A percentile compares a stretch with the other conserved stretches of the same genome.
Evolutionary conservation across 2,113 vertebrate species (phyloP).

Genomic region (Plectropomus leopardus): DNA sequence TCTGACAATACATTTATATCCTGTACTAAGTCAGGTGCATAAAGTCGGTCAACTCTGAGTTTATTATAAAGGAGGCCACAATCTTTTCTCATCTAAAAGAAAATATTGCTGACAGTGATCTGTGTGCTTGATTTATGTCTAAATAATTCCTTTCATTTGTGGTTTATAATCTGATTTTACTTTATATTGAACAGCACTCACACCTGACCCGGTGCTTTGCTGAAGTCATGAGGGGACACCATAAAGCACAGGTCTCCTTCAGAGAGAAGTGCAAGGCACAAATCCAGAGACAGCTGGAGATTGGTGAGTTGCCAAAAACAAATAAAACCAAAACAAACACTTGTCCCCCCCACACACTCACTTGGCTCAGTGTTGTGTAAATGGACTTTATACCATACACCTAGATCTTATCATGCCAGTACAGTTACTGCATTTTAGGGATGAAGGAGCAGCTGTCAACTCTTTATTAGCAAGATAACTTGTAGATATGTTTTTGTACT

Average conservation of each 20-base stretch:
- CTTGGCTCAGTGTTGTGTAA: slow-evolving; percentile 7
- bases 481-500: not conserved
- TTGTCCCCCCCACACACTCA: not conserved
- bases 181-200: slow-evolving; percentile 83
- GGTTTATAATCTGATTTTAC: not conserved
- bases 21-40: not conserved
- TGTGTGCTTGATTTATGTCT: not conserved
- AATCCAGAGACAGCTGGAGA: slow-evolving; percentile 94
- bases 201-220: slow-evolving; percentile 91
- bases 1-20: slow-evolving; percentile 54
- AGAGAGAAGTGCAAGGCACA: slow-evolving; percentile 92
- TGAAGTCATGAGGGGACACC: slow-evolving; percentile 91
- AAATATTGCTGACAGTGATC: not conserved
- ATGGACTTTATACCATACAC: not conserved
- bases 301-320: slow-evolving; percentile 88
- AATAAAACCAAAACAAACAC: not conserved
- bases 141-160: not conserved
- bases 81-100: not conserved
- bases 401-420: not conserved
- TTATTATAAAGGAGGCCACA: not conserved
- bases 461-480: no score
- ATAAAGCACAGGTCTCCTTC: slow-evolving; percentile 89
- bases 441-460: no score
- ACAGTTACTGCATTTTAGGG: not conserved
- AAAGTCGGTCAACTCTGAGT: not conserved